Percentiles rank a stretch among this genome's conserved stretches.
phyloP scores from a whole-genome alignment of 2,888 invertebrate species.

The Tetragnatha montana region DNA sequence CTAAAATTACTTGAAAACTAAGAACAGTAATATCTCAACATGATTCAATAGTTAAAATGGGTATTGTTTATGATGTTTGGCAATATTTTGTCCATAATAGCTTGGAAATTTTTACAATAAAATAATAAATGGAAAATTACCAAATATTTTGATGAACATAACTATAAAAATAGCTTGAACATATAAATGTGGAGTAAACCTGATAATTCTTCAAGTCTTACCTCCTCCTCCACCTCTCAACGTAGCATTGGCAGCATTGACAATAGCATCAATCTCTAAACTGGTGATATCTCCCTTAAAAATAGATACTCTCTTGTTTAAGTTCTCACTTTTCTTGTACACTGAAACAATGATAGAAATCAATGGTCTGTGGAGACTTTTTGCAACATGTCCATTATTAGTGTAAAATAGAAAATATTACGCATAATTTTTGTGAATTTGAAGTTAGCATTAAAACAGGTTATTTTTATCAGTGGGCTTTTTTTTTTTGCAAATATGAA shows the following conservation, averaged over 20 bases:
- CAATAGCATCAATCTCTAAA: constrained; percentile 90
- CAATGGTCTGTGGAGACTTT: neutral
- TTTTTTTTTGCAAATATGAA: no score
- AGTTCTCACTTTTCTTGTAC: constrained; percentile 58
- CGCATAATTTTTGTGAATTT: no score
- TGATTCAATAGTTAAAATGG: no score
- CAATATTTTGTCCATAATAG: neutral
- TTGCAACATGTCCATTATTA: no score
- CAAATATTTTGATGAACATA: neutral
- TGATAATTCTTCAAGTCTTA: constrained; percentile 73
- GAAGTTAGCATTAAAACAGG: no score
- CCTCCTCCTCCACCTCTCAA: constrained; percentile 88
- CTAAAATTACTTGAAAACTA: no score
- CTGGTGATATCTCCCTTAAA: constrained; percentile 89
- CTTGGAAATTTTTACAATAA: neutral
- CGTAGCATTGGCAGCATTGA: constrained; percentile 89
- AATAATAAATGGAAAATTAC: neutral
- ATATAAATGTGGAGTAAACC: neutral
- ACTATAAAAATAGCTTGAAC: neutral
- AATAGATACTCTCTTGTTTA: constrained; percentile 76
- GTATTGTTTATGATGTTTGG: no score
- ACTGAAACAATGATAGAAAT: constrained; percentile 14
- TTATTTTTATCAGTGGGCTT: no score
- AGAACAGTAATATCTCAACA: no score
- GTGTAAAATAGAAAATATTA: neutral